Percentiles rank a stretch among this genome's conserved stretches.
phyloP scores from a whole-genome alignment of 2,888 invertebrate genomes.

The Tenthredo scrophulariae region DNA sequence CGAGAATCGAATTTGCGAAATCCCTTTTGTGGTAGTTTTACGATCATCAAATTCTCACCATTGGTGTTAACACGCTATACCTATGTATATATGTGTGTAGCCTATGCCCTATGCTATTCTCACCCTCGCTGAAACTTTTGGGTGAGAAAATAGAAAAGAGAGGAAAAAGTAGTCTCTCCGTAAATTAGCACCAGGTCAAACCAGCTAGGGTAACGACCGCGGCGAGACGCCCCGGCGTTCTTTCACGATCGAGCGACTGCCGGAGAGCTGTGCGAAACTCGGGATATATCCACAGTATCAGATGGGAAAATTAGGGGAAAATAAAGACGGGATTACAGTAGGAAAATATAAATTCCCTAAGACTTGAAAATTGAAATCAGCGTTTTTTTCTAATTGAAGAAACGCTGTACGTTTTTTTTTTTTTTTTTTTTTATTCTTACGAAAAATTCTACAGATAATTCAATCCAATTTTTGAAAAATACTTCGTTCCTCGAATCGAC shows the following conservation, averaged over 20 bases:
- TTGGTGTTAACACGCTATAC: not conserved
- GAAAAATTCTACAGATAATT: too few species aligned
- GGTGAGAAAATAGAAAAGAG: not conserved
- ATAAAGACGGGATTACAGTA: not conserved
- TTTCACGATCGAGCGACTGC: not conserved
- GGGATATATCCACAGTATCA: not conserved
- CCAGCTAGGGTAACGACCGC: slow-evolving; percentile 6
- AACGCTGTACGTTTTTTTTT: not conserved
- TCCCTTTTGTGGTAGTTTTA: slow-evolving; percentile 15
- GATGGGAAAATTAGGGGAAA: not conserved
- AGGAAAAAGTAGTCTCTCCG: not conserved
- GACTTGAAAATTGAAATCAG: not conserved
- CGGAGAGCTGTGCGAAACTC: not conserved
- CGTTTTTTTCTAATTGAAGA: not conserved
- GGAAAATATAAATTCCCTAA: not conserved
- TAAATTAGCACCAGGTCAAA: slow-evolving; percentile 31
- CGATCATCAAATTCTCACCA: slow-evolving; percentile 12
- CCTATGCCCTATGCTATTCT: not conserved
- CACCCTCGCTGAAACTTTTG: not conserved
- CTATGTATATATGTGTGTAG: not conserved
- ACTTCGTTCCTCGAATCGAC: too few species aligned
- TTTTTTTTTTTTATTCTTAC: not conserved
- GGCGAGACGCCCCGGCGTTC: slow-evolving; percentile 15
- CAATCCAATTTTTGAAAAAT: too few species aligned
- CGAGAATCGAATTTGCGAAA: not conserved